These are phyloP conservation scores for Agrotis segetum DNA, from an alignment of 2,888 invertebrate genomes.

Conservation along the genomic window DNA sequence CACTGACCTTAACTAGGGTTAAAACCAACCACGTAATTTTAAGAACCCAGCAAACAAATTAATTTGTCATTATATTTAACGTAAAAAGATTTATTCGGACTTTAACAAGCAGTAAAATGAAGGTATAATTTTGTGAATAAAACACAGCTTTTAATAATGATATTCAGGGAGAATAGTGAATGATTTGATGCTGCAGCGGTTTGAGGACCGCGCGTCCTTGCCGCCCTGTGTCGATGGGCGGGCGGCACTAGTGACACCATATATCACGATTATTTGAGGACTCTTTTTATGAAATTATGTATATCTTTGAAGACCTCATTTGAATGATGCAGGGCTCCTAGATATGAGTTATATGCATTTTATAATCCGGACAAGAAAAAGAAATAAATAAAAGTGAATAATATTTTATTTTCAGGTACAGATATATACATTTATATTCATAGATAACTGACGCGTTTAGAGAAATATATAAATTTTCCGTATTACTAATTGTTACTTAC, in stretches of 20 bases:
- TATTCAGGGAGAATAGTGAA: conserved; percentile 51
- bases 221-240: conserved; percentile 48
- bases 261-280: conserved; percentile 12
- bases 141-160: conserved; percentile 41
- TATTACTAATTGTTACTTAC: too few species aligned
- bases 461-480: too few species aligned
- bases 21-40: too few species aligned
- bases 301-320: background rate
- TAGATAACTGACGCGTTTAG: background rate
- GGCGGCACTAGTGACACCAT: conserved; percentile 37
- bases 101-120: conserved; percentile 12
- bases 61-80: background rate
- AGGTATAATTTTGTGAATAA: conserved; percentile 28
- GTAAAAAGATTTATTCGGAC: conserved; percentile 6
- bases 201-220: conserved; percentile 56
- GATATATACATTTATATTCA: too few species aligned
- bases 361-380: conserved; percentile 15
- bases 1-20: background rate
- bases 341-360: background rate
- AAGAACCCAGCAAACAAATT: too few species aligned
- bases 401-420: background rate
- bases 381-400: too few species aligned
- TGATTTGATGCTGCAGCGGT: conserved; percentile 56
- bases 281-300: too few species aligned
- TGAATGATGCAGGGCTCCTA: too few species aligned